phyloP scores from a whole-genome alignment of 2,113 vertebrate species.

The Phalacrocorax pelagicus region DNA sequence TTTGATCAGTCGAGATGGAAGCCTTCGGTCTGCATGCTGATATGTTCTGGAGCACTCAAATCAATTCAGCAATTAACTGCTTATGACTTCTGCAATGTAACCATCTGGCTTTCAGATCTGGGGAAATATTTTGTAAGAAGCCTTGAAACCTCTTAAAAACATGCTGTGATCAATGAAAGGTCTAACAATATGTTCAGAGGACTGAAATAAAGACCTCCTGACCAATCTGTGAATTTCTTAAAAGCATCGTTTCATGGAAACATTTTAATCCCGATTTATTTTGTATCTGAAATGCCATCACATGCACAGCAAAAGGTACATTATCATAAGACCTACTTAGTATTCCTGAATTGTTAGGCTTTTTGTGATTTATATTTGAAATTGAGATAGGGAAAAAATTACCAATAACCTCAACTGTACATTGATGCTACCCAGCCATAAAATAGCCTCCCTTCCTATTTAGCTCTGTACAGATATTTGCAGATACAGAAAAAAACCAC shows the following conservation, averaged over 20 bases:
- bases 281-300: constrained; percentile 9
- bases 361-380: not conserved
- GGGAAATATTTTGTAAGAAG: constrained; percentile 2
- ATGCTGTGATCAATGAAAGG: not conserved
- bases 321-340: not conserved
- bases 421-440: not conserved
- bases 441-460: not conserved
- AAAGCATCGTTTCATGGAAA: not conserved
- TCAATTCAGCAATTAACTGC: constrained; percentile 43
- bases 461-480: not conserved
- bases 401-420: not conserved
- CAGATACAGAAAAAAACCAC: not conserved
- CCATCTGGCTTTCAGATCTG: constrained; percentile 38
- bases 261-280: not conserved
- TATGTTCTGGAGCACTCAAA: not conserved
- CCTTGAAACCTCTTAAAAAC: not conserved
- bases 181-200: not conserved
- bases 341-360: not conserved
- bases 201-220: not conserved
- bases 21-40: not conserved
- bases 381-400: not conserved
- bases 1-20: not conserved
- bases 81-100: constrained; percentile 24
- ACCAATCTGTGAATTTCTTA: not conserved
- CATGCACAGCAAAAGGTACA: not conserved